Evolutionary conservation across 2,113 vertebrate genomes (phyloP).

Genomic region (Theropithecus gelada): DNA sequence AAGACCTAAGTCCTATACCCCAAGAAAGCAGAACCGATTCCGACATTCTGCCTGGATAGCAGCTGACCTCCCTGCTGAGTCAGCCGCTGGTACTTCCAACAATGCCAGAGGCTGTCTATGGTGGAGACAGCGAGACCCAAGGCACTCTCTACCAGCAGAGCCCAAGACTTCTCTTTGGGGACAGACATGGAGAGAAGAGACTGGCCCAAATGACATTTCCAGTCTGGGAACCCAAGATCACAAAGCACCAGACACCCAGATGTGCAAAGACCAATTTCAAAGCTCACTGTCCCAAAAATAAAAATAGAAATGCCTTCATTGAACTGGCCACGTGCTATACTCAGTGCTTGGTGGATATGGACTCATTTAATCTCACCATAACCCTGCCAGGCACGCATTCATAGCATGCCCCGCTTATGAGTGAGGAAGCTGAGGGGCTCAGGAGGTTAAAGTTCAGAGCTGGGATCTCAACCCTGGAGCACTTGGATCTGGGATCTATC

Average conservation of each 20-base stretch:
- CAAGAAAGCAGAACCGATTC: conserved; percentile 70
- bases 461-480: neutral
- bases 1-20: neutral
- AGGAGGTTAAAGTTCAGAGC: neutral
- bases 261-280: neutral
- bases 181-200: neutral
- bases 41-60: neutral
- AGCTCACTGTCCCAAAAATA: neutral
- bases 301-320: neutral
- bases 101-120: fast-evolving
- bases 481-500: neutral
- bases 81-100: neutral
- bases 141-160: fast-evolving
- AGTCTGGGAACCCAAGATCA: neutral
- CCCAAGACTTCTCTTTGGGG: fast-evolving
- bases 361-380: neutral
- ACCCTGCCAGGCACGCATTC: neutral
- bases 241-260: no score
- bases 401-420: neutral
- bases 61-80: conserved; percentile 45
- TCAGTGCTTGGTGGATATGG: fast-evolving
- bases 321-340: fast-evolving
- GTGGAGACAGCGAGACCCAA: neutral
- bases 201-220: neutral
- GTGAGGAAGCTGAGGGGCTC: neutral